Evolutionary conservation across 2,113 vertebrate species (phyloP), one percentile per base, ranked within the genome.

Genomic region (Ondatra zibethicus): DNA sequence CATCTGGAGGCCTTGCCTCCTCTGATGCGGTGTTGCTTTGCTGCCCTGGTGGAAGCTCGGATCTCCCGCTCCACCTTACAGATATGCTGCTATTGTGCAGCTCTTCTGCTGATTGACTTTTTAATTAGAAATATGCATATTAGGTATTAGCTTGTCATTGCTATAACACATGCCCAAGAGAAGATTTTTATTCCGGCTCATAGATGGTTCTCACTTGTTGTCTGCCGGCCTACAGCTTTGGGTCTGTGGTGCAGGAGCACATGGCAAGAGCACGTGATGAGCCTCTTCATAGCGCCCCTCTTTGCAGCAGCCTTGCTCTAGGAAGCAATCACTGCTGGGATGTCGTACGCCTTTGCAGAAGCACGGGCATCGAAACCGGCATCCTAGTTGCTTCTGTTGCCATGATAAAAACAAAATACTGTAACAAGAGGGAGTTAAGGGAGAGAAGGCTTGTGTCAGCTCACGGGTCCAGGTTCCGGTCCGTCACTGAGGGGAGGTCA

Each of bases 71-170:
- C 81, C 55, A 10, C 89, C 33, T 36, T 55, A 33, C 0, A 0
- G 13, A 68, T 5, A 66, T 17, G 47, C 33, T 65, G 19, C 63
- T 8, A n/a, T 72, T 13, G 68, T 2, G 11, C 29, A 85, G 86
- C 39, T 81, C 33, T 52, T 70, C 78, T 75, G 68, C 82, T 82
- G 88, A 19, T n/a, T n/a, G 16, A 72, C 75, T 68, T 80, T 89
- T 75, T 45, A 55, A 70, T 89, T 73, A 82, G 39, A 92, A 92
- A 13, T 88, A 50, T 86, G 10, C 31, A 1, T 55, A 45, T 58
- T 80, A 47, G 19, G 58, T 87, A 42, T 55, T 55, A 85, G n/a
- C 47, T 85, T 90, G 47, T 29, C 13, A 31, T 66, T 7, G 25
- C 88, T 68, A 3, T 84, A 25, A 75, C 8, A 55, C 68, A 45